Conservation (phyloP, 2,888 invertebrate species). For the Sipha maydis region DNA sequence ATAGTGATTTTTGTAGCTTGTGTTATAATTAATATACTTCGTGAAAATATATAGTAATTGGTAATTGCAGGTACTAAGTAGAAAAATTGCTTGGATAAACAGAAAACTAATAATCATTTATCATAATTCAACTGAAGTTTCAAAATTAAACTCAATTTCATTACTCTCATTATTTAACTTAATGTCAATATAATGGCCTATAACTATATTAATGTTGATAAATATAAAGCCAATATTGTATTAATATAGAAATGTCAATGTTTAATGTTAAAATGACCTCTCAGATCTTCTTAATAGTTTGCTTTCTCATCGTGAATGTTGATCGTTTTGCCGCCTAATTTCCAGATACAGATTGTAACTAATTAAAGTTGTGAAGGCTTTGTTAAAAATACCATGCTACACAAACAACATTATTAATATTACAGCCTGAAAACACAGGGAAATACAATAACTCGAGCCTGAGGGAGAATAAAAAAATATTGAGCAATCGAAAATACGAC, state of each 20-base stretch:
- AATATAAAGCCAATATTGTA: background rate
- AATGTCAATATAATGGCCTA: background rate
- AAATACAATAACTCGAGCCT: background rate
- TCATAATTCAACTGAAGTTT: background rate
- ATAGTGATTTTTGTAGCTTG: no score
- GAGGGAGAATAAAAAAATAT: background rate
- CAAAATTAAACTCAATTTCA: background rate
- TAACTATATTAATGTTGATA: background rate
- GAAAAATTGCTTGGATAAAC: background rate
- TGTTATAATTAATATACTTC: background rate
- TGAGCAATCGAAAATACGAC: background rate
- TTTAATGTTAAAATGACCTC: constrained; percentile 6
- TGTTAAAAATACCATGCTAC: background rate
- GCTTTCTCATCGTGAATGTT: constrained; percentile 27
- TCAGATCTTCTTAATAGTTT: background rate
- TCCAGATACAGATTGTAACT: background rate
- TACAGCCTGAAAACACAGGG: background rate
- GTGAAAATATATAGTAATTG: background rate
- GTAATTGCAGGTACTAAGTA: background rate
- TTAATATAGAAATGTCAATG: background rate
- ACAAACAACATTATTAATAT: constrained; percentile 16
- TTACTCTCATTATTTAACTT: background rate
- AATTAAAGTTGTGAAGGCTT: constrained; percentile 16
- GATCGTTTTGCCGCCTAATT: background rate
- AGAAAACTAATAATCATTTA: background rate